Evolutionary conservation across 2,797 vertebrate genomes (phyloP), one percentile per base, ranked within the genome.

Genomic region (Hafferia zeledoni): DNA sequence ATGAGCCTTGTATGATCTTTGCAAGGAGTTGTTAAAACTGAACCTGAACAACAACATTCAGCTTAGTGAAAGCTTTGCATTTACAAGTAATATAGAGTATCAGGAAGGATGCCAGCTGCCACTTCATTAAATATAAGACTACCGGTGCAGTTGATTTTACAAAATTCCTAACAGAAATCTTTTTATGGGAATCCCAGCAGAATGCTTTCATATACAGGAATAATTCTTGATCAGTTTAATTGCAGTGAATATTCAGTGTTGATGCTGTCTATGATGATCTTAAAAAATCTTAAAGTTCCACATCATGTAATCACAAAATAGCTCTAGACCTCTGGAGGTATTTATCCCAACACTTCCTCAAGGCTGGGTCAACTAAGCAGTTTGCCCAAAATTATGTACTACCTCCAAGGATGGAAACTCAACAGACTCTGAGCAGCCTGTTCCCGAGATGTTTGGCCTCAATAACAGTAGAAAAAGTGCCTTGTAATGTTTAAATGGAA

Each of bases 51-150:
- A 70, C 91, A 89, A 55, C 71, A 64, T 84, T 91, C 75, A 87
- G 56, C 55, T 87, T 74, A 76, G 67, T 39, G 49, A 91, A 92
- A 95, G 53, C 59, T 93, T 87, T 91, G 23, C 81, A 69, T 81
- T 94, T 95, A 57, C 44, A 69, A 87, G 69, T 80, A 93, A 78
- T 91, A 49, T 70, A 71, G 50, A 94, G 44, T 87, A 69, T 80
- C 50, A 61, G 93, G 90, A 91, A 82, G 60, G 49, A 71, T 95
- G 89, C 94, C 90, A 95, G 9, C 77, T 8, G 4, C 72, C 71
- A 68, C 91, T 95, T 96, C 76, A 67, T 90, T 82, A 94, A 93
- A 80, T 89, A 25, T 52, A 90, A 93, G 74, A 68, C 69, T 86
- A 85, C 44, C 47, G 77, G 52, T 75, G 89, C 55, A 61, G 55